Evolutionary conservation across 2,888 invertebrate species (phyloP), one percentile per base, ranked within the genome.

Genomic region (Erannis defoliaria): DNA sequence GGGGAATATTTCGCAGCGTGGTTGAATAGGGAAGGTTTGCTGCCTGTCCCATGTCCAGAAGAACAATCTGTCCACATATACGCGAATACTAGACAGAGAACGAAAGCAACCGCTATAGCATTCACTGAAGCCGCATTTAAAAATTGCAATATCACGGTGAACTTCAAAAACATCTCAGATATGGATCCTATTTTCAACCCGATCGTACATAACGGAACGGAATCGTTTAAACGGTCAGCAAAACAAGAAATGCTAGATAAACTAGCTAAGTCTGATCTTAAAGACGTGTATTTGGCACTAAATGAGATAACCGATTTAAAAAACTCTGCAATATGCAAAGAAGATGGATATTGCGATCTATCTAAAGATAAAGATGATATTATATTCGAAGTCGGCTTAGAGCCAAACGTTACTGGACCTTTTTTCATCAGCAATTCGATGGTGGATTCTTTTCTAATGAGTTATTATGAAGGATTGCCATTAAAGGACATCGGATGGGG

Each of bases 391-490:
- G 55, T 81, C 14, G 86, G 82, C 0, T 51, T 74, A 12, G 88
- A 89, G 53, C 88, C 88, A 0, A 70, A 88, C 46, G 35, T 89
- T 0, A 56, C 54, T 1, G 90, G 90, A 0, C 84, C 87, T 0
- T 68, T 90, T 4, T 65, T 40, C 10, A 75, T 84, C 0, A 81
- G 78, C 0, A 87, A 82, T 62, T 56, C 70, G 0, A 69, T 88
- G 5, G 77, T 85, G 0, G 91, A 92, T 68, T 64, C 80, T 0
- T 88, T 90, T 61, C 42, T 90, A 10, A 91, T 91, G 91, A 78
- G 82, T 35, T 89, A 81, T 40, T 92, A 88, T 21, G 86, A 89
- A 67, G 89, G 89, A 0, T 71, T 74, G 54, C 74, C 82, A 0
- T 14, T 71, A 4, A 65, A 82, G 37, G 75, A 86, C 0, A 78